Evolutionary conservation across 2,113 vertebrate genomes (phyloP).

Genomic region (Petromus typicus): DNA sequence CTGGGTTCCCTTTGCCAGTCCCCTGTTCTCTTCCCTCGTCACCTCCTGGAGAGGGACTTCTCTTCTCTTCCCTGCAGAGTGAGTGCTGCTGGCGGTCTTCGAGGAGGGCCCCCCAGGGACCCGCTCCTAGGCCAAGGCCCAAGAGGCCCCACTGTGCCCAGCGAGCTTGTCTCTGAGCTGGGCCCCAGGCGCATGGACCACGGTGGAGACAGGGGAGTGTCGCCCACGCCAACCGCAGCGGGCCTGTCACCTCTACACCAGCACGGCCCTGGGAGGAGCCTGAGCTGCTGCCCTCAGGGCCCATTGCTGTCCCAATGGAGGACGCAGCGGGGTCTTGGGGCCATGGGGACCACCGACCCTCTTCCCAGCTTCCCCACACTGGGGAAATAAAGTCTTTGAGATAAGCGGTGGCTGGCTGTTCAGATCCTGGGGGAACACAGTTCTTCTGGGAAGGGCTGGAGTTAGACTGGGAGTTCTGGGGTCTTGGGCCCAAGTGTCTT

Average conservation of each 20-base stretch:
- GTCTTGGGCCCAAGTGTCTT: neutral
- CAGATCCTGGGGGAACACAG: neutral
- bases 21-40: neutral
- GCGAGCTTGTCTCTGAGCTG: neutral
- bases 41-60: neutral
- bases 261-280: neutral
- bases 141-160: neutral
- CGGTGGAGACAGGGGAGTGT: neutral
- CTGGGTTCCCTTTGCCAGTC: neutral
- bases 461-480: neutral
- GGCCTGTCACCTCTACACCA: neutral
- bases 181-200: neutral
- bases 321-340: neutral
- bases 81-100: neutral
- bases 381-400: constrained; percentile 73
- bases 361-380: constrained; percentile 61
- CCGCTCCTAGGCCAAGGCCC: neutral
- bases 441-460: neutral
- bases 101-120: neutral
- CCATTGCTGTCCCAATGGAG: neutral
- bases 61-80: constrained; percentile 60
- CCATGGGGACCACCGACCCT: neutral
- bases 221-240: neutral
- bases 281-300: neutral
- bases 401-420: neutral